Conservation (phyloP, 2,797 vertebrate genomes). For the Cetoscarus ocellatus region DNA sequence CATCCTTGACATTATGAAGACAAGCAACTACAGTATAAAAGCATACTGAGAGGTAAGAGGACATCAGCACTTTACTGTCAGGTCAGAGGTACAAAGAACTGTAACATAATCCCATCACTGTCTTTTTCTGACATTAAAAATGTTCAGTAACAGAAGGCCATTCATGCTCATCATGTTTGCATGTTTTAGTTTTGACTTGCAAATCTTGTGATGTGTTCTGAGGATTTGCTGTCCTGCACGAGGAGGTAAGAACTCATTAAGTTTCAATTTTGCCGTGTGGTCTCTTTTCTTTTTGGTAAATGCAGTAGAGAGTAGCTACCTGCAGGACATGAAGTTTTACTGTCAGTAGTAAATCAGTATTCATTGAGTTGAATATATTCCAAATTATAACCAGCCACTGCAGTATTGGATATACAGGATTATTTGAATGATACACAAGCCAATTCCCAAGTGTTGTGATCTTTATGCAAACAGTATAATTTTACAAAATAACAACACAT, state of each 20-base stretch:
- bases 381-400: conserved; percentile 46
- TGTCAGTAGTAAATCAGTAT: conserved; percentile 52
- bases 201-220: conserved; percentile 5
- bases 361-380: conserved; percentile 38
- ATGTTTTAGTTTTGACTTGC: background rate
- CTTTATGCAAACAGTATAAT: conserved; percentile 73
- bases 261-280: conserved; percentile 4
- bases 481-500: conserved; percentile 73
- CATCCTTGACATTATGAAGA: background rate
- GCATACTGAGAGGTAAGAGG: too few relatives aligned
- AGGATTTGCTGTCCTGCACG: conserved; percentile 8
- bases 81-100: background rate
- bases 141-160: background rate
- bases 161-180: background rate
- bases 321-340: conserved; percentile 17
- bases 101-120: background rate
- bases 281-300: conserved; percentile 19
- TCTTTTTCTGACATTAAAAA: background rate
- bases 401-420: conserved; percentile 34
- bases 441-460: conserved; percentile 66
- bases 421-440: conserved; percentile 57
- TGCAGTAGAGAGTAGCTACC: background rate
- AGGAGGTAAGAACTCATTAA: conserved; percentile 5
- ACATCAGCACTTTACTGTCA: background rate
- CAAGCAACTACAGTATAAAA: background rate